Evolutionary conservation across 2,113 vertebrate species (phyloP), one percentile per base, ranked within the genome.

Genomic region (Motacilla tschutschensis): DNA sequence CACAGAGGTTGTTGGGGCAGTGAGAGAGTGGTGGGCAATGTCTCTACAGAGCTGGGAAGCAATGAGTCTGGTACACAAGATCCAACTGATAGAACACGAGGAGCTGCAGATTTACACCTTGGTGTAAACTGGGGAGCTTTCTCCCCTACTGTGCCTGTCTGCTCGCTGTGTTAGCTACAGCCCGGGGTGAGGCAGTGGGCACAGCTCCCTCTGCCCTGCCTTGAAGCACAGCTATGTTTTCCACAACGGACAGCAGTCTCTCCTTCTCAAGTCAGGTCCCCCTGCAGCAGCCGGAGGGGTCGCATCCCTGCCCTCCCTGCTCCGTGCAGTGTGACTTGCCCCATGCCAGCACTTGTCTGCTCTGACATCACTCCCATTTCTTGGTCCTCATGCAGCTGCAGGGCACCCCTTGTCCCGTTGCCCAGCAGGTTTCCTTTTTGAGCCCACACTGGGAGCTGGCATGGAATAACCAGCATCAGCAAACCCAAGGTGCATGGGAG

Each of bases 281-380:
- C 4, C 28, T 20, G 29, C 7, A 12, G 29, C 21, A 2, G 2
- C 3, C 3, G 0, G 17, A 1, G 2, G 26, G 26, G 12, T 22
- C 0, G 0, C 1, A 2, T n/a, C 36, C 47, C 65, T 43, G 38
- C 65, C 31, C 29, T 16, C 36, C 17, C 21, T 4, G 14, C 17
- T 2, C 24, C 5, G 1, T 3, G 20, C 38, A 0, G 1, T 6
- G 19, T 6, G 17, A 1, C 3, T n/a, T 0, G 0, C 8, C 41
- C 38, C 8, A 0, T 1, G 2, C 10, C 19, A 7, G 36, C 17
- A 1, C 29, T 5, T 6, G 4, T 12, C 12, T 28, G 1, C 12
- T 36, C 35, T 4, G 28, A 9, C 36, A 8, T 14, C 5, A 2
- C 1, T 8, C 8, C 38, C 17, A 0, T 1, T 5, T 31, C 46